phyloP scores from a whole-genome alignment of 2,797 vertebrate species.

The Basileuterus tristriatus region DNA sequence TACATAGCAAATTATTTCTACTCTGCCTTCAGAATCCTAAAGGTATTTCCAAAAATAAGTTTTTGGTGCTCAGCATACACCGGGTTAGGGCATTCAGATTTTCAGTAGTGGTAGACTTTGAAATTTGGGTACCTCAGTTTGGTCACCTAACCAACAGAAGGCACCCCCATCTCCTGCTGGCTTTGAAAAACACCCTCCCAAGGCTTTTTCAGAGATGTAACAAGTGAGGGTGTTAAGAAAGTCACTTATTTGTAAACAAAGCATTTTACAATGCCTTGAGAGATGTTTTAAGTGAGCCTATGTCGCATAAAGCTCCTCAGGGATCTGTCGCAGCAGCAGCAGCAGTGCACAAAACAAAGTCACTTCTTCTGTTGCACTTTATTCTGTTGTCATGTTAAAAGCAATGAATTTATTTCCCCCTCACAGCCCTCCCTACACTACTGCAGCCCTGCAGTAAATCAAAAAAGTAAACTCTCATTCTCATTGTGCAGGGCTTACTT shows the following conservation, averaged over 20 bases:
- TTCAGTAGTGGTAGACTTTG: neutral
- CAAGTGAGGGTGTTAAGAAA: conserved; percentile 34
- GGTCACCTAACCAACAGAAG: conserved; percentile 2
- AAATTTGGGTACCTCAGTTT: neutral
- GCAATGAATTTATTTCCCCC: conserved; percentile 80
- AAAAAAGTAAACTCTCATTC: conserved; percentile 84
- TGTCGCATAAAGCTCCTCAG: conserved; percentile 50
- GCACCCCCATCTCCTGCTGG: neutral
- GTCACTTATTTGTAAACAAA: conserved; percentile 68
- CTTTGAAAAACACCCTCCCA: neutral
- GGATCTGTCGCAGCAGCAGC: conserved; percentile 53
- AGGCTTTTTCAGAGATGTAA: conserved; percentile 14
- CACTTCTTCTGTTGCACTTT: conserved; percentile 73
- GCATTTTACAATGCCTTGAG: conserved; percentile 57
- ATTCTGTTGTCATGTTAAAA: conserved; percentile 80
- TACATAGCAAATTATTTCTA: neutral
- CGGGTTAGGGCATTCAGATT: neutral
- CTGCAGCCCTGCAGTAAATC: conserved; percentile 78
- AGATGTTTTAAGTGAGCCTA: conserved; percentile 55
- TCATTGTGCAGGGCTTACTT: conserved; percentile 81
- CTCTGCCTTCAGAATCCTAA: neutral
- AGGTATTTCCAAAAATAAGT: neutral
- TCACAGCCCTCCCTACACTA: conserved; percentile 68
- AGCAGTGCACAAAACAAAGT: conserved; percentile 71
- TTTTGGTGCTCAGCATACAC: neutral